Base-by-base conservation (phyloP, 2,888 invertebrate genomes). In the Crioceris asparagi region DNA sequence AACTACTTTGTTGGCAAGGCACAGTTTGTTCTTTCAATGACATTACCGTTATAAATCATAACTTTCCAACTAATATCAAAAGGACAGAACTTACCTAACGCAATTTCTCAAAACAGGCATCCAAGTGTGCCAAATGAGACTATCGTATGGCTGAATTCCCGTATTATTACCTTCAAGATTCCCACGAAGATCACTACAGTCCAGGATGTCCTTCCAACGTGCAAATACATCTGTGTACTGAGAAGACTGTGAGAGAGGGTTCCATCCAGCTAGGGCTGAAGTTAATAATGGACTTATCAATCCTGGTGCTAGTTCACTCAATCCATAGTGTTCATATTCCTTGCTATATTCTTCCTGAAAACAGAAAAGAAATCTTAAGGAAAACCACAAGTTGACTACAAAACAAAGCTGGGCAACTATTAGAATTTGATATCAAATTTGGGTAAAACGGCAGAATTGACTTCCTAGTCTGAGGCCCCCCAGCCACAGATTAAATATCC, bases 121-220 rank as follows among this genome's bases (percentile, higher is more conserved):
- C 78, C 90, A 88, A 43, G 84, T 79, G 56, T 88, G 85, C 91
- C 92, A 92, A 48, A 94, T 67, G 39, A 93, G 67, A 52, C 79
- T 77, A 63, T 87, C 83, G 57, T 84, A 91, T 0, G 87, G 83
- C 49, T 74, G 75, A 4, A 71, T 68, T 49, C 62, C 64, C 49
- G 63, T 62, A 47, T 66, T 60, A 62, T 65, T 64, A 59, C 61
- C 60, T 60, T 65, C 63, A 51, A 64, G 52, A 49, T 59, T 63
- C 59, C 63, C 65, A 47, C 60, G 58, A 17, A 55, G 56, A 37
- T 46, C 48, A 29, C 45, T 43, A 45, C 51, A 53, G 45, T 61
- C 60, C 26, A 86, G 61, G 45, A 86, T 70, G 23, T 68, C 67
- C 50, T 75, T 73, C 87, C 86, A 87, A 48, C 79, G 77, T 32